Percentiles rank a stretch among this genome's conserved stretches.
Evolutionary conservation across 1,140 invertebrate genomes (phyloP).

Genomic region (Bathynomus jamesi): DNA sequence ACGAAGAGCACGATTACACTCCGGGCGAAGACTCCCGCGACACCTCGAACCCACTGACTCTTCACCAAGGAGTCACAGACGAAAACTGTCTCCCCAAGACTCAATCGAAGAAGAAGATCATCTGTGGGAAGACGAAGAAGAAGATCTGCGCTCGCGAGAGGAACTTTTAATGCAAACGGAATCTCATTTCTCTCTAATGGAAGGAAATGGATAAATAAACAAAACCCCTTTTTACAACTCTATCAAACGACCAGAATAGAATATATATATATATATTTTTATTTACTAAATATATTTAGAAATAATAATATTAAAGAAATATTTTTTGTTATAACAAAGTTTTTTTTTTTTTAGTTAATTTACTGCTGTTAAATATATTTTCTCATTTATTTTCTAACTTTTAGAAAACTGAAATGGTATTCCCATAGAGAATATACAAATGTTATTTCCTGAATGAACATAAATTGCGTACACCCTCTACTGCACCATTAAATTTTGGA

Average conservation of each 20-base stretch:
- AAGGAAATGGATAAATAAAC: not conserved
- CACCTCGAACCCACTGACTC: slow-evolving; percentile 28
- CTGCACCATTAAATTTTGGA: too few species aligned
- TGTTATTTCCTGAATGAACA: too few species aligned
- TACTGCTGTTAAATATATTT: too few species aligned
- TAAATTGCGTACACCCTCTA: too few species aligned
- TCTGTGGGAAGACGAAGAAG: not conserved
- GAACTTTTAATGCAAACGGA: not conserved
- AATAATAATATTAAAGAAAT: not conserved
- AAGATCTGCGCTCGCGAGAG: not conserved
- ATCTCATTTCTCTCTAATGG: not conserved
- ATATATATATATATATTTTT: not conserved
- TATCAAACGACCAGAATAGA: too few species aligned
- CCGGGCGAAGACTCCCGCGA: slow-evolving; percentile 35
- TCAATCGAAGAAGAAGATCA: slow-evolving; percentile 33
- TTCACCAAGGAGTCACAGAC: slow-evolving; percentile 30
- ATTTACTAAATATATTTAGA: not conserved
- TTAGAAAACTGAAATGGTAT: too few species aligned
- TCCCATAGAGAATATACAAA: too few species aligned
- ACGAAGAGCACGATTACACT: slow-evolving; percentile 35
- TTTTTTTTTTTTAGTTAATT: too few species aligned
- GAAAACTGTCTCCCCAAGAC: slow-evolving; percentile 32
- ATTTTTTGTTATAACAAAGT: too few species aligned
- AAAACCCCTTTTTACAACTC: not conserved
- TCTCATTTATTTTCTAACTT: too few species aligned